Conservation (phyloP, 2,888 invertebrate genomes). For the Brachyptera risi region DNA sequence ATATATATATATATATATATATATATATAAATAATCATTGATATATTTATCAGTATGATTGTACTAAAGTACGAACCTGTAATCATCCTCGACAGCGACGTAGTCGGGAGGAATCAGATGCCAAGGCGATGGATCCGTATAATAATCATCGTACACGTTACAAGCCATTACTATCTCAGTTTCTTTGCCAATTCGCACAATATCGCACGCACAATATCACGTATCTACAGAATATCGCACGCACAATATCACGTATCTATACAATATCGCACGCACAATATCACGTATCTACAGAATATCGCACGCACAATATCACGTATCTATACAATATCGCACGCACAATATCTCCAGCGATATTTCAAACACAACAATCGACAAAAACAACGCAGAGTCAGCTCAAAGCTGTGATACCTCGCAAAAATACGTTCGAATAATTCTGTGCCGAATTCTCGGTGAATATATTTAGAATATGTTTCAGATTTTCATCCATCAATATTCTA, state of each 20-base stretch:
- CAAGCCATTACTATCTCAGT: no score
- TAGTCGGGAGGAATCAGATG: slow-evolving; percentile 68
- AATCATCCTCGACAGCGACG: slow-evolving; percentile 62
- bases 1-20: no score
- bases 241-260: no score
- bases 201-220: no score
- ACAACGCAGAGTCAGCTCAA: neutral
- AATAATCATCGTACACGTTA: slow-evolving; percentile 5
- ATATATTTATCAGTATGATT: no score
- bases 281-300: no score
- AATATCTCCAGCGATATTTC: neutral
- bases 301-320: no score
- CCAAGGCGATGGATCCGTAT: slow-evolving; percentile 46
- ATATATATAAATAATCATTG: no score
- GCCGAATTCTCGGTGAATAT: neutral
- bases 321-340: neutral
- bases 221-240: no score
- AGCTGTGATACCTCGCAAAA: slow-evolving; percentile 9
- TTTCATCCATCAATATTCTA: slow-evolving; percentile 1
- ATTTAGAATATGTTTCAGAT: neutral
- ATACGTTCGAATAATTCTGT: neutral
- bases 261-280: no score
- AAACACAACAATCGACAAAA: neutral
- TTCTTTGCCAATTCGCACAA: no score
- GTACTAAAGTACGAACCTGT: slow-evolving; percentile 48